Evolutionary conservation across 2,113 vertebrate species (phyloP).

Genomic region (Eptatretus burgeri): DNA sequence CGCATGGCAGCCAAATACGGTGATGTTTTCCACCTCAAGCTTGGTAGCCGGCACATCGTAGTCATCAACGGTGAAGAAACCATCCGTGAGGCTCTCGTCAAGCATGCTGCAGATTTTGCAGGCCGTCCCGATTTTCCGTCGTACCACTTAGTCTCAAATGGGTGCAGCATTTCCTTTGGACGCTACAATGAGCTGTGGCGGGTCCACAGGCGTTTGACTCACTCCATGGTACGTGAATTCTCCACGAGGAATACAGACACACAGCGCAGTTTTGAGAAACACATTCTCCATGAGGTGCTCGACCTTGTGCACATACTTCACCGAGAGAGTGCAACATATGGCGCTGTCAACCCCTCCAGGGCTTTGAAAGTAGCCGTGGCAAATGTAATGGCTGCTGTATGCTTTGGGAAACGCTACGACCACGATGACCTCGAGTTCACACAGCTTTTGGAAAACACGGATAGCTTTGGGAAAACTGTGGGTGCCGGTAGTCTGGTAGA

Average conservation of each 20-base stretch:
- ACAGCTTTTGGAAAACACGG: conserved; percentile 19
- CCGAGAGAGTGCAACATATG: conserved; percentile 14
- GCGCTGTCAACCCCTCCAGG: conserved; percentile 22
- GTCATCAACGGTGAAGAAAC: conserved; percentile 31
- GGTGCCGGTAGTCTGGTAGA: conserved; percentile 46
- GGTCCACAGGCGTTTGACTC: conserved; percentile 26
- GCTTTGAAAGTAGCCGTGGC: conserved; percentile 30
- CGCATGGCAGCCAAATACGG: conserved; percentile 26
- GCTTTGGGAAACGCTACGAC: conserved; percentile 36
- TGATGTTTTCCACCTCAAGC: conserved; percentile 28
- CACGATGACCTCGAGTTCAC: conserved; percentile 34
- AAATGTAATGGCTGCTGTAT: conserved; percentile 38
- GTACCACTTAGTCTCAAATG: conserved; percentile 33
- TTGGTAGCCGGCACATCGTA: conserved; percentile 30
- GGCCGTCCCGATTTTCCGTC: conserved; percentile 41
- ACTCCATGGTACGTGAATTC: conserved; percentile 28
- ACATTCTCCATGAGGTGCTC: conserved; percentile 25
- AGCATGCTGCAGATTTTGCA: conserved; percentile 28
- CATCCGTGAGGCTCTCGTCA: conserved; percentile 30
- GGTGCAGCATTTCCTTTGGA: conserved; percentile 30
- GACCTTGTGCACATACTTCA: conserved; percentile 23
- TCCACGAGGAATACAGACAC: conserved; percentile 25
- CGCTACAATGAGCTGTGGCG: conserved; percentile 32
- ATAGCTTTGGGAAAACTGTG: conserved; percentile 38
- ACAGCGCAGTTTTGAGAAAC: conserved; percentile 24